These are phyloP conservation scores for Phaenicophaeus curvirostris DNA, from an alignment of 2,797 vertebrate genomes.

Conservation along the genomic window DNA sequence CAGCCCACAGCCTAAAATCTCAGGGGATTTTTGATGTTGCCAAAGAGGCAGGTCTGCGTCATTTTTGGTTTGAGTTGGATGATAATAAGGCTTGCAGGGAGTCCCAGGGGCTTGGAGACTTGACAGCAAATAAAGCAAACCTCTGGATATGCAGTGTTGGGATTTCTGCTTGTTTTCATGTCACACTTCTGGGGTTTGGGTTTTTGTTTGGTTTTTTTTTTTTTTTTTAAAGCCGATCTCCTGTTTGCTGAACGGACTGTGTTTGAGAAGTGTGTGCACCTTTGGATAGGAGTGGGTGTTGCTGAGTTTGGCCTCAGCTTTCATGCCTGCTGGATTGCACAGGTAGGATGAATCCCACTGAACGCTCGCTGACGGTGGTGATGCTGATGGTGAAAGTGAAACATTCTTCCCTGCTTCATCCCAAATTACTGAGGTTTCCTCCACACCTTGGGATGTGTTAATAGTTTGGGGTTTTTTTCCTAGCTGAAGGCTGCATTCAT, in stretches of 20 bases:
- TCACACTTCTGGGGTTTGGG: neutral
- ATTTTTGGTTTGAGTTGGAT: neutral
- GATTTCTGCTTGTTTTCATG: neutral
- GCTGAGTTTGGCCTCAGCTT: neutral
- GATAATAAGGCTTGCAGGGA: neutral
- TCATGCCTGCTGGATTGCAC: neutral
- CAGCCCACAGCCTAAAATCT: neutral
- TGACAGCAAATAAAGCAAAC: neutral
- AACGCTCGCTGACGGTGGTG: neutral
- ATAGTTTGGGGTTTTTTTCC: neutral
- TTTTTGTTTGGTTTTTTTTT: too few relatives aligned
- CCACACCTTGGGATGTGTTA: neutral
- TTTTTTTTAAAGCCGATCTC: neutral
- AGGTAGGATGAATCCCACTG: neutral
- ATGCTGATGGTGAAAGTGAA: neutral
- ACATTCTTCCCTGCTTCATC: neutral
- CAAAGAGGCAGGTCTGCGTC: neutral
- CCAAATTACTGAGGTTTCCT: neutral
- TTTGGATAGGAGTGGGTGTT: neutral
- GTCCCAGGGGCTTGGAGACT: neutral
- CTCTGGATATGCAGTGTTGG: neutral
- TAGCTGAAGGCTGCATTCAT: neutral
- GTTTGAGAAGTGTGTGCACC: neutral
- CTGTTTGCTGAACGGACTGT: neutral
- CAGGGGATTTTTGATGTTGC: neutral